phyloP scores from a whole-genome alignment of 2,888 invertebrate genomes.

The Oxyteleia sp. region DNA sequence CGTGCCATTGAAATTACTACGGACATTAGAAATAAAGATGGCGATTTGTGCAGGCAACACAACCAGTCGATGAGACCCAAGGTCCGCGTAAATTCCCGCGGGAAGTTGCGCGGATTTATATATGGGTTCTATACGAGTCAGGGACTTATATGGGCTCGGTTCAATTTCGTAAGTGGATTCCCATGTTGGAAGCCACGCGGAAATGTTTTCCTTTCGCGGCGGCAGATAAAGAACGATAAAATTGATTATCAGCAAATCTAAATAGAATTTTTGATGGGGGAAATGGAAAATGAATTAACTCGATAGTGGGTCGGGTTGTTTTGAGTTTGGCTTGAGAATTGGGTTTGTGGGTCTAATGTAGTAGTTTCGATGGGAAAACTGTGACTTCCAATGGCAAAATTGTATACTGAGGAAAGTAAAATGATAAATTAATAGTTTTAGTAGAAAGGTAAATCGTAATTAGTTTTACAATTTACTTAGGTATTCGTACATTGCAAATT shows the following conservation, averaged over 20 bases:
- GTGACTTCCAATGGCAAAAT: no score
- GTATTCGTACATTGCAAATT: no score
- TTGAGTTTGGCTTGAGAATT: no score
- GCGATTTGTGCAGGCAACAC: conserved; percentile 8
- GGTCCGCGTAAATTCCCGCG: conserved; percentile 28
- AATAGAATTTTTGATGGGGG: conserved; percentile 20
- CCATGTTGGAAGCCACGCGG: conserved; percentile 33
- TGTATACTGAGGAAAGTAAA: no score
- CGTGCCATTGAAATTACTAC: conserved; percentile 12
- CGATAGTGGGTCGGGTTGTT: no score
- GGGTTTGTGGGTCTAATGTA: no score
- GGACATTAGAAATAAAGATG: conserved; percentile 23
- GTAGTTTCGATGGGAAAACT: no score
- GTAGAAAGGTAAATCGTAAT: no score
- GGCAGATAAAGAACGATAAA: conserved; percentile 19
- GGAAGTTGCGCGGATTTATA: conserved; percentile 16
- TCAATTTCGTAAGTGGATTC: conserved; percentile 64
- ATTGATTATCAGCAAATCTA: conserved; percentile 31
- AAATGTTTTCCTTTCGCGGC: conserved; percentile 36
- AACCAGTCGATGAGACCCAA: background rate
- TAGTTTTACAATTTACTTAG: no score
- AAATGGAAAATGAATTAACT: conserved; percentile 11
- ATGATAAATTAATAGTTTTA: no score
- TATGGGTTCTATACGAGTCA: conserved; percentile 24
- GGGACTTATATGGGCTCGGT: conserved; percentile 43